Percentiles rank a stretch among this genome's conserved stretches.
Conservation (phyloP, 2,888 invertebrate genomes). For the Rhopalosiphum nymphaeae region DNA sequence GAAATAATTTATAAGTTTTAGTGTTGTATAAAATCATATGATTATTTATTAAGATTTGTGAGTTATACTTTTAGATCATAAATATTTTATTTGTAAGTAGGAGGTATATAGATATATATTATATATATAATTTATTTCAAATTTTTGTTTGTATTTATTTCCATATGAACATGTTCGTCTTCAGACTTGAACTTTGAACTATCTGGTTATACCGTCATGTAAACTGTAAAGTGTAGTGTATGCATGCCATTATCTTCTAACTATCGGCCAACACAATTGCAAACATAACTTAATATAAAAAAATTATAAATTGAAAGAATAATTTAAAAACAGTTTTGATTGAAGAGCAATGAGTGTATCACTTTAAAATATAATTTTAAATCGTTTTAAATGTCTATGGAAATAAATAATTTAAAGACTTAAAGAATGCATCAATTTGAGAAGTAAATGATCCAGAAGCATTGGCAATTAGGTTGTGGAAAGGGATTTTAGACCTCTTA, state of each 20-base stretch:
- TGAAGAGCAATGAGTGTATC: too few species aligned
- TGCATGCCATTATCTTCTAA: background rate
- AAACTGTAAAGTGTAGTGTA: background rate
- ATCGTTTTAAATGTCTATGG: too few species aligned
- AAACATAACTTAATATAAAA: background rate
- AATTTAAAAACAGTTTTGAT: background rate
- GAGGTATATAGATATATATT: constrained; percentile 10
- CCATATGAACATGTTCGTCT: background rate
- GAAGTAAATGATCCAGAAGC: too few species aligned
- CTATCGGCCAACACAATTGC: background rate
- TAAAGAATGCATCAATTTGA: too few species aligned
- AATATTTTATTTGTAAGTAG: constrained; percentile 56
- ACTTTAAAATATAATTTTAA: too few species aligned
- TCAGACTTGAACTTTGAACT: background rate
- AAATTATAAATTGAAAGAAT: too few species aligned
- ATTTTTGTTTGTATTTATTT: constrained; percentile 13
- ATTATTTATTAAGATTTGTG: constrained; percentile 30
- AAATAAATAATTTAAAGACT: too few species aligned
- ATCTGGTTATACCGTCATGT: too few species aligned
- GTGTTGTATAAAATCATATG: constrained; percentile 36
- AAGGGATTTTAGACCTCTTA: too few species aligned
- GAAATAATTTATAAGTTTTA: constrained; percentile 32
- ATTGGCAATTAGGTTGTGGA: too few species aligned
- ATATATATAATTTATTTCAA: constrained; percentile 42
- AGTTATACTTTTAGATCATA: constrained; percentile 22